Base-by-base conservation (phyloP, 2,888 invertebrate species). In the Morpho deidamia region DNA sequence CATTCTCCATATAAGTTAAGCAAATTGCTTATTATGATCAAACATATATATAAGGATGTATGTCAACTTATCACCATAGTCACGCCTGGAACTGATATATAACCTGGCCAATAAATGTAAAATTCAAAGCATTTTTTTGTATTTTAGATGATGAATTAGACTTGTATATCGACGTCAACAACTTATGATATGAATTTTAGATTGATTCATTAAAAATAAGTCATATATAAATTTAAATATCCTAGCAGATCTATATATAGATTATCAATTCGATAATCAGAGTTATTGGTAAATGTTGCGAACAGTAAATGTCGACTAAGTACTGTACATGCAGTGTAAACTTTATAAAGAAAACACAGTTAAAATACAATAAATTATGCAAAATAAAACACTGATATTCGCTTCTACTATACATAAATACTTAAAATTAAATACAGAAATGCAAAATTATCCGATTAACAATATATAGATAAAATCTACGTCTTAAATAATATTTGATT, bases 361-460 rank as follows among this genome's bases (percentile, higher is more conserved):
- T 78, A 81, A 77, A 81, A 81, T 78, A 78, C 67, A 80, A 84
- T 84, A 86, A 86, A 84, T 85, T 84, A 86, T 73, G 80, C 80
- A 86, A 86, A 78, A 81, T 73, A 78, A 81, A 80, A 81, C 74
- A 78, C 67, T 65, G 73, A 75, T 71, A 72, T 60, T 62, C 65
- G 69, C 68, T 61, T 61, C 58, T 67, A 62, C 57, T 63, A 61
- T 59, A 66, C 61, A 66, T 63, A 67, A 64, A 70, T 70, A 62
- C 60, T 66, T 68, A 70, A 69, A 64, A 66, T 65, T 66, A 65
- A 66, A 66, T 65, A 65, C 64, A 70, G 71, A 76, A 69, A 71
- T 71, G 67, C 69, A 69, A 63, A 64, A 58, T 42, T 59, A 64
- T 56, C 51, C 51, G 62, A 64, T 65, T 64, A 63, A 66, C 56